Percentiles rank a stretch among this genome's conserved stretches.
Conservation (phyloP, 1,140 invertebrate genomes). For the Ceratosolen fusciceps region DNA sequence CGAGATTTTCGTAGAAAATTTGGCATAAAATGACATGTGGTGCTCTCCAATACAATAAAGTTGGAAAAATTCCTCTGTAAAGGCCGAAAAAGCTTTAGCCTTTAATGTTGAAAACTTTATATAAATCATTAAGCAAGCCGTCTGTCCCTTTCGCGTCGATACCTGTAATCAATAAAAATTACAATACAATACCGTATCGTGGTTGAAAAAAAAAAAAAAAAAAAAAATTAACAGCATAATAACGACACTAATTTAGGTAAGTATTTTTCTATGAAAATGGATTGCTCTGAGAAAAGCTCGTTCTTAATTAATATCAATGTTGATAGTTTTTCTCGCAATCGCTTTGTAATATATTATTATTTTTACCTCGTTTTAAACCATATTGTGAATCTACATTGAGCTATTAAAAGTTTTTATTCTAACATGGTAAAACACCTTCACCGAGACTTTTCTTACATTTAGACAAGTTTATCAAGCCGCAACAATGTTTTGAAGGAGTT, state of each 20-base stretch:
- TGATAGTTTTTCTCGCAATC: too few relatives aligned
- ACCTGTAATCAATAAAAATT: slow-evolving; percentile 68
- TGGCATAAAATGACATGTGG: slow-evolving; percentile 88
- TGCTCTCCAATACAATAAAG: slow-evolving; percentile 84
- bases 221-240: not conserved
- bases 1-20: slow-evolving; percentile 86
- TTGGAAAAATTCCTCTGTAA: slow-evolving; percentile 87
- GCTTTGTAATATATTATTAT: too few relatives aligned
- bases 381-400: too few relatives aligned
- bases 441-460: too few relatives aligned
- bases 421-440: too few relatives aligned
- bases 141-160: slow-evolving; percentile 78
- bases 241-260: not conserved
- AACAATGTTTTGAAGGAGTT: too few relatives aligned
- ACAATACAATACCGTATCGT: not conserved
- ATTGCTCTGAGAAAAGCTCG: too few relatives aligned
- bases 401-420: too few relatives aligned
- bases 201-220: not conserved
- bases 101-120: slow-evolving; percentile 82
- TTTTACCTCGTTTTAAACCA: too few relatives aligned
- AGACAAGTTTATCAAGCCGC: too few relatives aligned
- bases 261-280: not conserved
- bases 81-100: slow-evolving; percentile 84
- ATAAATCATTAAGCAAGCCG: slow-evolving; percentile 81
- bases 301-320: too few relatives aligned